A percentile compares a stretch with the other conserved stretches of the same genome.
These are phyloP conservation scores for Archips crataeganus DNA, from an alignment of 2,888 invertebrate species.

Conservation along the genomic window DNA sequence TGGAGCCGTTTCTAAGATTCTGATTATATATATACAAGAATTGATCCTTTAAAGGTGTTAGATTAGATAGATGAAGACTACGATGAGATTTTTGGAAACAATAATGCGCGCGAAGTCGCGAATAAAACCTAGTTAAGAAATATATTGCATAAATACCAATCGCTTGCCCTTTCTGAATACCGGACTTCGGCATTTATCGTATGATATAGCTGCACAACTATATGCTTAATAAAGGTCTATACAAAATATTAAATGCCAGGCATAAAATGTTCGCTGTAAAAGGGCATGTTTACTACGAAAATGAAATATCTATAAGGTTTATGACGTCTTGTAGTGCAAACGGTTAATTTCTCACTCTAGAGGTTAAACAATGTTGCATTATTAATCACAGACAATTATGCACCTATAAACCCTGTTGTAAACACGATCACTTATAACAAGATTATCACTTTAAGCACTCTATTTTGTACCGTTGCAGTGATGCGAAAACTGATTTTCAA, in stretches of 20 bases:
- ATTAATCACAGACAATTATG: not conserved
- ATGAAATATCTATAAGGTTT: not conserved
- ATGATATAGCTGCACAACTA: not conserved
- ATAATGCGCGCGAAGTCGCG: too few relatives aligned
- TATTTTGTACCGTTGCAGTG: not conserved
- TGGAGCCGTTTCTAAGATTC: too few relatives aligned
- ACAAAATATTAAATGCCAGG: constrained; percentile 20
- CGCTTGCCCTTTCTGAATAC: constrained; percentile 13
- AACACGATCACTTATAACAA: not conserved
- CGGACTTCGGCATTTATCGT: constrained; percentile 6
- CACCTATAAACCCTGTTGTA: not conserved
- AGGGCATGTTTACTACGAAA: constrained; percentile 3
- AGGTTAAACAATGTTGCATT: not conserved
- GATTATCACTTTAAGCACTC: not conserved
- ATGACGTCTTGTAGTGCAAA: not conserved
- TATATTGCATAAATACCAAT: not conserved
- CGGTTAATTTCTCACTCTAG: not conserved
- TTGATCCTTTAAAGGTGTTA: too few relatives aligned
- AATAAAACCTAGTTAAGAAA: too few relatives aligned
- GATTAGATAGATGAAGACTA: too few relatives aligned
- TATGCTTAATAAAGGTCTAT: not conserved
- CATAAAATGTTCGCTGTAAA: not conserved
- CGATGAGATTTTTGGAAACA: too few relatives aligned
- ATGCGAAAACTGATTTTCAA: too few relatives aligned
- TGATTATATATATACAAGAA: too few relatives aligned